Evolutionary conservation across 2,888 invertebrate genomes (phyloP).

Genomic region (Steinernema carpocapsae): DNA sequence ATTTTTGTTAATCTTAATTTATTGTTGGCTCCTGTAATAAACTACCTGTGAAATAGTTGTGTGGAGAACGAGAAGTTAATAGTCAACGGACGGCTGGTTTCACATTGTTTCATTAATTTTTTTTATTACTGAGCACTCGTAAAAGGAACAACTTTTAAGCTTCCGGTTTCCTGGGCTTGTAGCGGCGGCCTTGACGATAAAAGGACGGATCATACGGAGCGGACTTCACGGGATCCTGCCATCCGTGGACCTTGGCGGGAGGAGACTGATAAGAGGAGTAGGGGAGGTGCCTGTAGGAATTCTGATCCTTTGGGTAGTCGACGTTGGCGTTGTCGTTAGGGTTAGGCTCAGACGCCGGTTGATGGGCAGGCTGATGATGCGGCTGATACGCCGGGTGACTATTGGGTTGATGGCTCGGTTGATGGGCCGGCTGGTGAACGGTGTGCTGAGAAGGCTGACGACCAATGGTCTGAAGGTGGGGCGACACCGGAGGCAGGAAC

Average conservation of each 20-base stretch:
- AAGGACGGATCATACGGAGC: neutral
- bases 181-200: neutral
- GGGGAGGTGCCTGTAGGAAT: neutral
- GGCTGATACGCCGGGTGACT: neutral
- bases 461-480: no score
- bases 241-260: neutral
- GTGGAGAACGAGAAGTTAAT: neutral
- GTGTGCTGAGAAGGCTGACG: no score
- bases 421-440: no score
- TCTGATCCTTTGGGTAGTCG: neutral
- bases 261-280: neutral
- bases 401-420: neutral
- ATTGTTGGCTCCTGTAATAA: slow-evolving; percentile 24
- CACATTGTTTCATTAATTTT: neutral
- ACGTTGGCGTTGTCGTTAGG: neutral
- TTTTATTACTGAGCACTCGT: neutral
- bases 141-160: no score
- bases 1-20: slow-evolving; percentile 29
- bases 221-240: neutral
- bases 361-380: neutral
- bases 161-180: neutral
- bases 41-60: neutral
- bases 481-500: neutral
- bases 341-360: neutral
- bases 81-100: neutral